phyloP scores from a whole-genome alignment of 2,888 invertebrate species.

The Microplitis manilae region DNA sequence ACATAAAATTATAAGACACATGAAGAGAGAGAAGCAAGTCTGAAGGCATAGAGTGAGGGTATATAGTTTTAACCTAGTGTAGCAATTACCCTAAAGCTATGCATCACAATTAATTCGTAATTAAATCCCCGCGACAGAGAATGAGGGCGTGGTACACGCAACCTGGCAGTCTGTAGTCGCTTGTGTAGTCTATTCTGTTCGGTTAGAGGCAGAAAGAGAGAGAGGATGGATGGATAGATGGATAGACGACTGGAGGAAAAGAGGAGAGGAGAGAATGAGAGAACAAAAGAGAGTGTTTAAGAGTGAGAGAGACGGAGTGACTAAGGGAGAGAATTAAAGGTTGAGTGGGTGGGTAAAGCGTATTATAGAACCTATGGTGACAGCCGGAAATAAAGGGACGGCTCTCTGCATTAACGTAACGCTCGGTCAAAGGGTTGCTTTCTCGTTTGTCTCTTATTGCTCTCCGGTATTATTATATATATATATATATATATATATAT shows the following conservation, averaged over 20 bases:
- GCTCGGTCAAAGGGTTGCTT: constrained; percentile 55
- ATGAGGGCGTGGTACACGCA: constrained; percentile 40
- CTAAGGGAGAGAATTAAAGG: not conserved
- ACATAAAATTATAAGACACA: constrained; percentile 5
- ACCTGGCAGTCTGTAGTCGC: constrained; percentile 11
- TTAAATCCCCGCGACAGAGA: constrained; percentile 56
- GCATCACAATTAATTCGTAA: constrained; percentile 65
- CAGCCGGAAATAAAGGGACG: constrained; percentile 66
- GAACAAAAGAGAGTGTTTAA: not conserved
- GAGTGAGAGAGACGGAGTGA: not conserved
- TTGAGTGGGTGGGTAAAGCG: constrained; percentile 29
- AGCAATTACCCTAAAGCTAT: constrained; percentile 55
- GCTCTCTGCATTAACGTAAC: constrained; percentile 42
- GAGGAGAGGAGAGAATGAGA: not conserved
- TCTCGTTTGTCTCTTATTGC: constrained; percentile 24
- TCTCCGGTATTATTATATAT: not conserved
- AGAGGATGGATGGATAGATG: not conserved
- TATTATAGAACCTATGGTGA: constrained; percentile 57
- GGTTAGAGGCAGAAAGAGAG: not conserved
- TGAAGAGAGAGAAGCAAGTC: constrained; percentile 19
- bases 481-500: not conserved
- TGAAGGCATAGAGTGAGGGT: not conserved
- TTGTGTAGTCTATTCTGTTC: constrained; percentile 13
- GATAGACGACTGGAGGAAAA: not conserved
- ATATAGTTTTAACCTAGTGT: constrained; percentile 48